These are phyloP conservation scores for Halocaridina rubra DNA, from an alignment of 2,888 invertebrate species.

Conservation along the genomic window DNA sequence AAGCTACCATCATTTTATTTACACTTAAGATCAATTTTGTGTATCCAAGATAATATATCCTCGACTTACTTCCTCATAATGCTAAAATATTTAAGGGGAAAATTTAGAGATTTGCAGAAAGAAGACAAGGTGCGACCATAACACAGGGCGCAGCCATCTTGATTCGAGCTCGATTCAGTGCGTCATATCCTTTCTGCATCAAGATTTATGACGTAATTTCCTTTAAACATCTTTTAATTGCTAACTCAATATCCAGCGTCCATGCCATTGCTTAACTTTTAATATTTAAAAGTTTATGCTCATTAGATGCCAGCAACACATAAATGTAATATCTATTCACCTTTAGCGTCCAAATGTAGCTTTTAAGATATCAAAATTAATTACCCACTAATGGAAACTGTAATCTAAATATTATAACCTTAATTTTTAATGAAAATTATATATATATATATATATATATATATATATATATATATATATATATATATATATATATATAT, in stretches of 20 bases:
- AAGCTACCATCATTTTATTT: too few species aligned
- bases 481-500: neutral
- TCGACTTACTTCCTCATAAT: conserved; percentile 48
- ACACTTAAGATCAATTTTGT: too few species aligned
- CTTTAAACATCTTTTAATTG: conserved; percentile 1
- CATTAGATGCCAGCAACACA: too few species aligned
- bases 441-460: conserved; percentile 9
- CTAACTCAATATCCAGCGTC: neutral
- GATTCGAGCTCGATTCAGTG: conserved; percentile 4
- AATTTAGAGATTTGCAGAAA: neutral
- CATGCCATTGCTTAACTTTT: conserved; percentile 28
- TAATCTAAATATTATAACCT: too few species aligned
- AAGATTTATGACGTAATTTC: too few species aligned
- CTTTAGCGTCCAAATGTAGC: too few species aligned
- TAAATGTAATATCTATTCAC: too few species aligned
- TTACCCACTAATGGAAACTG: too few species aligned
- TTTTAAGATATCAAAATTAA: too few species aligned
- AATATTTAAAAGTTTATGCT: too few species aligned
- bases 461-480: conserved; percentile 1
- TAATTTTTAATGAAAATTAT: neutral
- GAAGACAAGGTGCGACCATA: conserved; percentile 16
- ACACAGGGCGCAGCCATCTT: conserved; percentile 57
- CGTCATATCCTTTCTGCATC: conserved; percentile 50
- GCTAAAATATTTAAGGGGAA: neutral
- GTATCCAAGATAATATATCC: too few species aligned